Base-by-base conservation (phyloP, 2,113 vertebrate species). In the Indicator indicator region DNA sequence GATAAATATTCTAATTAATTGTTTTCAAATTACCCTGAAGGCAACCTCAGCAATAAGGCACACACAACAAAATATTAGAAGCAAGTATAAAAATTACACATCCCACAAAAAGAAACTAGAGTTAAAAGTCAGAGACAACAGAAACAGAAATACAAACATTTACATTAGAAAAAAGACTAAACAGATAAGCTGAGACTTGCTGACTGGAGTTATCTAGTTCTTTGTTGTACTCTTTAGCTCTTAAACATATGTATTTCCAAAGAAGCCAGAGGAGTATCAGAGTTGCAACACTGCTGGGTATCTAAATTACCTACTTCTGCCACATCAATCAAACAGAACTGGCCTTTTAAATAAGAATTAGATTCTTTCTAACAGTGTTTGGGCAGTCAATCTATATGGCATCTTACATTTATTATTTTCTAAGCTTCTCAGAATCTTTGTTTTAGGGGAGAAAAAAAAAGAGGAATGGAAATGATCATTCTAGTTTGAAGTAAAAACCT, bases 171-270 rank as follows among this genome's bases (percentile, higher is more conserved):
- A 89, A 90, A 95, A 98, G 97, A 95, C 98, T 96, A 97, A 98
- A 97, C 96, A 97, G 97, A 96, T 98, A 98, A 98, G 97, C 89
- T 95, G 93, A 60, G 96, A 95, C 97, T 98, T 96, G 97, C 86
- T 96, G 89, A 74, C 64, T 93, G 71, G 87, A 96, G 90, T 91
- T 90, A 95, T 93, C 94, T 96, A 83, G 83, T 63, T 86, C 86
- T 97, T 79, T 79, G 72, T 86, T 95, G 83, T 83, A 89, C 89
- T 94, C 95, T 90, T 97, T 80, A 91, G 94, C 93, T 96, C 93
- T 94, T 81, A 83, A 96, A 98, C 92, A 88, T 50, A 60, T 2
- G 33, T 38, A 80, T 94, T 94, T 97, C 93, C 85, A 76, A 90
- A 94, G 96, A 97, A 94, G 50, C 30, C 20, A 83, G 73, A 82